These are phyloP conservation scores for Thysanoteuthis rhombus DNA, from an alignment of 2,888 invertebrate genomes.

Conservation along the genomic window DNA sequence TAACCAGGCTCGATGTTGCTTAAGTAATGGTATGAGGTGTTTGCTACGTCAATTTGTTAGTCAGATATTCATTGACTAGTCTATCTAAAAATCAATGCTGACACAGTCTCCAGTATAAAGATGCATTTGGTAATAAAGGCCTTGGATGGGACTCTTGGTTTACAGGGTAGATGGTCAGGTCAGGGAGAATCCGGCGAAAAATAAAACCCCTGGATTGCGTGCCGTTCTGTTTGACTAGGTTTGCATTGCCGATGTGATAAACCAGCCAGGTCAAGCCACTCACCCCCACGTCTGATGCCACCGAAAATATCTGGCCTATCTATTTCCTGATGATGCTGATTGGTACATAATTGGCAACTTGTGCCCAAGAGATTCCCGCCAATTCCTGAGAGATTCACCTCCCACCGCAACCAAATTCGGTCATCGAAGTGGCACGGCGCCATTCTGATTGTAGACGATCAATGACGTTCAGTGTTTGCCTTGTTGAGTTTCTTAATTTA, in stretches of 20 bases:
- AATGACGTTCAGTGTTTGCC: background rate
- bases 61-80: no score
- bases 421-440: background rate
- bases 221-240: background rate
- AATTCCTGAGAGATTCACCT: background rate
- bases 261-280: background rate
- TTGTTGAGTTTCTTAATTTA: no score
- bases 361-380: background rate
- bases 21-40: no score
- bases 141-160: background rate
- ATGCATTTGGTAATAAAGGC: no score
- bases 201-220: background rate
- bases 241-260: background rate
- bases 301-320: background rate
- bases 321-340: background rate
- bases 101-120: no score
- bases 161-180: no score
- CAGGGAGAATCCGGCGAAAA: background rate
- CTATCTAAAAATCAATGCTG: no score
- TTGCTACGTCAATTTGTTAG: no score
- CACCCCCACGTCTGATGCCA: background rate
- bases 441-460: background rate
- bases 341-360: background rate
- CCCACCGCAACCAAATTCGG: background rate
- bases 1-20: no score